A percentile compares a stretch with the other conserved stretches of the same genome.
phyloP scores from a whole-genome alignment of 2,797 vertebrate species.

The Chromobotia macracanthus region DNA sequence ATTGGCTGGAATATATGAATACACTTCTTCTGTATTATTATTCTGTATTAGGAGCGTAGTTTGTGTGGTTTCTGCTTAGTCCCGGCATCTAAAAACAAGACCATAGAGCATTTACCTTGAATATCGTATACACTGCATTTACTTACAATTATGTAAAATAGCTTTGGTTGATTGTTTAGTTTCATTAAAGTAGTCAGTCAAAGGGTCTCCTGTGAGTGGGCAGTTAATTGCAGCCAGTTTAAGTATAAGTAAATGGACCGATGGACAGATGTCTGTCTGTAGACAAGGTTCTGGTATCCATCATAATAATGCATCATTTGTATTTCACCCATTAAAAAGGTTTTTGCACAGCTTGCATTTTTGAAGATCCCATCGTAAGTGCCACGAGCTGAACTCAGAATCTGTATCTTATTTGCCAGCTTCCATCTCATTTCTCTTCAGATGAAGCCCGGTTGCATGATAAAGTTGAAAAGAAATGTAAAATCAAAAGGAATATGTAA shows the following conservation, averaged over 20 bases:
- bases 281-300: neutral
- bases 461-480: slow-evolving; percentile 1
- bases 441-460: slow-evolving; percentile 25
- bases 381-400: neutral
- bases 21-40: neutral
- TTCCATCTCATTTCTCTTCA: neutral
- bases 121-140: neutral
- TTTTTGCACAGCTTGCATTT: neutral
- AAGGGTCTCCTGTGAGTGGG: neutral
- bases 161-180: neutral
- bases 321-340: slow-evolving; percentile 5
- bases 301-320: neutral
- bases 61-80: neutral
- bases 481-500: slow-evolving; percentile 41
- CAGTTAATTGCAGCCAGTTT: neutral
- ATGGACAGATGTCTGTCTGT: neutral
- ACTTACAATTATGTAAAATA: too few relatives aligned
- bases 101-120: neutral
- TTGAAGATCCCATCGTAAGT: slow-evolving; percentile 23
- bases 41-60: neutral
- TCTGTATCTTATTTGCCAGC: neutral
- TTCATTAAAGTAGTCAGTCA: neutral
- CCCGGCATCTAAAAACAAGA: neutral
- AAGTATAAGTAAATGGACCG: neutral
- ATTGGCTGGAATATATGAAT: slow-evolving; percentile 4